Evolutionary conservation across 1,140 invertebrate genomes (phyloP).

Genomic region (Xylocopa sonorina): DNA sequence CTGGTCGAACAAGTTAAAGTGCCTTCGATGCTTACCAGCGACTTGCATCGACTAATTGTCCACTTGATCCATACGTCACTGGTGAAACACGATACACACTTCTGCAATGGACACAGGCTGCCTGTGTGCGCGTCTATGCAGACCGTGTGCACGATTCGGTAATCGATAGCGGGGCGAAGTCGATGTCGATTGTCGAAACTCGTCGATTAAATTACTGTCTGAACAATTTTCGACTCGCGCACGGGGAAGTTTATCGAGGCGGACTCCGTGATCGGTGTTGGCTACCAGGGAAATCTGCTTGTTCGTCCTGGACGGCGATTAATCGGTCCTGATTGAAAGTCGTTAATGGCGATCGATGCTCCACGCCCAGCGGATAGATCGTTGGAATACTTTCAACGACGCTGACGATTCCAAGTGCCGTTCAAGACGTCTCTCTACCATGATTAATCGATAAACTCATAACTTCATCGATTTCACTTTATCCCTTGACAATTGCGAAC

Average conservation of each 20-base stretch:
- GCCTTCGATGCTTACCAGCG: constrained; percentile 15
- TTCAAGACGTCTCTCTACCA: too few relatives aligned
- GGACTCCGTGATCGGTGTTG: not conserved
- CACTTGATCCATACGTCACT: constrained; percentile 19
- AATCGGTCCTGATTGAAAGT: not conserved
- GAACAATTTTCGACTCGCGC: constrained; percentile 20
- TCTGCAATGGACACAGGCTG: not conserved
- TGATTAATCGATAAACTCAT: too few relatives aligned
- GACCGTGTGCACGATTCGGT: not conserved
- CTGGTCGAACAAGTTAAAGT: constrained; percentile 36
- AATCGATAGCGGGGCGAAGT: constrained; percentile 16
- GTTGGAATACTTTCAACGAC: not conserved
- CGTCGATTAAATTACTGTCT: constrained; percentile 16
- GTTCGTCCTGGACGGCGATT: not conserved
- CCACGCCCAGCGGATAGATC: not conserved
- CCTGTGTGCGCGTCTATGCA: too few relatives aligned
- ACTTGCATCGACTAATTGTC: constrained; percentile 35
- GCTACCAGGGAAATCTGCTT: not conserved
- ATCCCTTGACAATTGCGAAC: too few relatives aligned
- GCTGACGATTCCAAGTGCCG: not conserved
- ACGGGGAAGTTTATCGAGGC: constrained; percentile 16
- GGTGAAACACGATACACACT: not conserved
- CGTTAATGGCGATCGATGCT: not conserved
- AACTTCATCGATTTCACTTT: too few relatives aligned
- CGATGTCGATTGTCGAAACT: constrained; percentile 28